Percentiles rank a stretch among this genome's conserved stretches.
Evolutionary conservation across 1,140 invertebrate species (phyloP).

Genomic region (Cecropterus lyciades): DNA sequence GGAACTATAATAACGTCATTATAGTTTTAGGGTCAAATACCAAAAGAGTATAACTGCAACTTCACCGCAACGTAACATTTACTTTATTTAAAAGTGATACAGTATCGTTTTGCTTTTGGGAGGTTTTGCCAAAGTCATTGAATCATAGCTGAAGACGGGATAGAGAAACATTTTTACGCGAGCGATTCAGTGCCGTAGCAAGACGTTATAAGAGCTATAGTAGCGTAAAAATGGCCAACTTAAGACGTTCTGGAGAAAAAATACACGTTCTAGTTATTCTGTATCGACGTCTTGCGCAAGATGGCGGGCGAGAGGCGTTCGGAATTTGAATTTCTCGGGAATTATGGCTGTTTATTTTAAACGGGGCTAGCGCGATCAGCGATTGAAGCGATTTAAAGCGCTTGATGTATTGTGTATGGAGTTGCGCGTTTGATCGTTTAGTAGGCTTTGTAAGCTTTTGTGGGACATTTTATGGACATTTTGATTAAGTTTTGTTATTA

Average conservation of each 20-base stretch:
- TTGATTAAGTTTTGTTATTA: neutral
- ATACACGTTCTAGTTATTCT: conserved; percentile 72
- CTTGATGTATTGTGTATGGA: conserved; percentile 45
- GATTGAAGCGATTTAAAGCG: conserved; percentile 45
- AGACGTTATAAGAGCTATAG: conserved; percentile 76
- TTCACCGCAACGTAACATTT: conserved; percentile 20
- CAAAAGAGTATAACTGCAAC: conserved; percentile 42
- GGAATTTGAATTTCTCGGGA: conserved; percentile 79
- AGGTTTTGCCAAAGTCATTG: conserved; percentile 40
- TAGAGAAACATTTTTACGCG: conserved; percentile 78
- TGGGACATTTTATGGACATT: neutral
- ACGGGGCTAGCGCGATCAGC: conserved; percentile 42
- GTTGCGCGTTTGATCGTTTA: conserved; percentile 41
- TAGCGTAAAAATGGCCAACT: conserved; percentile 79
- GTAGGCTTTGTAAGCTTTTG: conserved; percentile 18
- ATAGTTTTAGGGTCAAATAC: conserved; percentile 62
- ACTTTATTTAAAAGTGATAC: conserved; percentile 8
- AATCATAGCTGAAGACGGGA: conserved; percentile 46
- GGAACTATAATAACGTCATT: conserved; percentile 71
- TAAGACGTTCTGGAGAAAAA: conserved; percentile 80
- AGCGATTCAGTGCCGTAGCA: conserved; percentile 77
- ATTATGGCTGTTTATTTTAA: conserved; percentile 68
- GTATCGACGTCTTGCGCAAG: conserved; percentile 81
- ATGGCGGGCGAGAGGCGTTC: conserved; percentile 78
- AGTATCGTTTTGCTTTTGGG: conserved; percentile 25